Percentiles rank a stretch among this genome's conserved stretches.
phyloP scores from a whole-genome alignment of 2,113 vertebrate genomes.

The Puffinus mauretanicus region DNA sequence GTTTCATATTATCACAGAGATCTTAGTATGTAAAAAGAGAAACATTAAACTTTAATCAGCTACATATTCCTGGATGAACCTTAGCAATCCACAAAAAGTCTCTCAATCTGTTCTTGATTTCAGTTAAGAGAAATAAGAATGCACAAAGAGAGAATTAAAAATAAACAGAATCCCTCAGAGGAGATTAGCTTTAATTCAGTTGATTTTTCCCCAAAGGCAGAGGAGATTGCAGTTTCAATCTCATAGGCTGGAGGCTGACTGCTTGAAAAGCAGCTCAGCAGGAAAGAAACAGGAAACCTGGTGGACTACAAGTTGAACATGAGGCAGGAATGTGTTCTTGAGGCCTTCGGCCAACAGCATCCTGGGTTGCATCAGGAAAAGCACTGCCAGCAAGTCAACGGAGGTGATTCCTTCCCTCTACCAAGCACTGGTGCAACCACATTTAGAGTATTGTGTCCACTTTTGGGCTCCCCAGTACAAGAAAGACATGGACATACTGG shows the following conservation, averaged over 20 bases:
- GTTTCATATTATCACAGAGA: background rate
- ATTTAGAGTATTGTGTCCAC: background rate
- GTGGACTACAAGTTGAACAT: background rate
- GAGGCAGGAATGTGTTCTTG: background rate
- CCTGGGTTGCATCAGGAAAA: background rate
- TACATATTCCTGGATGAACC: background rate
- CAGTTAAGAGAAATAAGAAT: background rate
- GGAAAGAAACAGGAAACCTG: background rate
- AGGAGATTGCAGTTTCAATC: background rate
- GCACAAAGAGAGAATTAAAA: background rate
- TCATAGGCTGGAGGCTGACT: background rate
- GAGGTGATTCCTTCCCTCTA: background rate
- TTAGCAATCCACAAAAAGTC: background rate
- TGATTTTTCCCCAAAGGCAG: background rate
- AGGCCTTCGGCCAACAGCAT: background rate
- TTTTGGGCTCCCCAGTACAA: background rate
- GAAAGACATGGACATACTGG: background rate
- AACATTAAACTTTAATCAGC: background rate
- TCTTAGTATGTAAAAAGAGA: background rate
- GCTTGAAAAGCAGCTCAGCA: background rate
- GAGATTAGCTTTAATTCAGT: background rate
- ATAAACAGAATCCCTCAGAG: background rate
- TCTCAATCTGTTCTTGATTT: background rate
- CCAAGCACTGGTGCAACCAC: background rate
- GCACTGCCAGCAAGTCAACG: background rate